A percentile compares a stretch with the other conserved stretches of the same genome.
Conservation (phyloP, 1,140 invertebrate species). For the Trichonephila clavipes region DNA sequence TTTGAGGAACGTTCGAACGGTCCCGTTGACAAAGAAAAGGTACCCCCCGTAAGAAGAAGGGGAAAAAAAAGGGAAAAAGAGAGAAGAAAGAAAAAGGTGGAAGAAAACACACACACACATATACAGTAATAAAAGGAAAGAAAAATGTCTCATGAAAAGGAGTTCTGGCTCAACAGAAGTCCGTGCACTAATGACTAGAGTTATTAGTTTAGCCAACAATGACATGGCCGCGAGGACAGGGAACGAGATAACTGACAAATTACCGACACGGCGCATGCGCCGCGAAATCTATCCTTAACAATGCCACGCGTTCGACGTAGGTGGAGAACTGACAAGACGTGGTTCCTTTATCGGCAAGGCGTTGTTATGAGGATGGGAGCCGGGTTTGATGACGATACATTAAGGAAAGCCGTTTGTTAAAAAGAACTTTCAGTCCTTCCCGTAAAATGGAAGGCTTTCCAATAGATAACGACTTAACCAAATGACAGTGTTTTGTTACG, state of each 20-base stretch:
- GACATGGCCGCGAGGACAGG: slow-evolving; percentile 73
- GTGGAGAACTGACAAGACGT: slow-evolving; percentile 63
- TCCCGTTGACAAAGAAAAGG: slow-evolving; percentile 44
- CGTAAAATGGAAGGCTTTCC: slow-evolving; percentile 42
- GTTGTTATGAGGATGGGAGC: slow-evolving; percentile 62
- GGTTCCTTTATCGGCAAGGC: slow-evolving; percentile 32
- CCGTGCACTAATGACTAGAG: slow-evolving; percentile 70
- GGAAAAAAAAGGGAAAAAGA: not conserved
- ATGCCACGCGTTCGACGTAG: slow-evolving; percentile 18
- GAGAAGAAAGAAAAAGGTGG: slow-evolving; percentile 32
- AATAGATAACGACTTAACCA: slow-evolving; percentile 76
- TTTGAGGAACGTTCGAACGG: slow-evolving; percentile 61
- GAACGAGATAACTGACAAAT: slow-evolving; percentile 76
- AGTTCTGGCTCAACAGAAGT: slow-evolving; percentile 34
- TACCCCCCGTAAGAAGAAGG: not conserved
- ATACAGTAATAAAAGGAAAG: slow-evolving; percentile 58
- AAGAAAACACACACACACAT: slow-evolving; percentile 38
- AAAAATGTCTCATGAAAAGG: slow-evolving; percentile 61
- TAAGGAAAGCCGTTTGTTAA: slow-evolving; percentile 67
- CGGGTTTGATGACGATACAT: slow-evolving; percentile 72
- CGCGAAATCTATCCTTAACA: slow-evolving; percentile 65
- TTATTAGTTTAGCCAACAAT: slow-evolving; percentile 77
- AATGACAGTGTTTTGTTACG: slow-evolving; percentile 74
- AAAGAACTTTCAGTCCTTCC: not conserved
- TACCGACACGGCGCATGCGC: slow-evolving; percentile 67